Percentiles rank a stretch among this genome's conserved stretches.
phyloP scores from a whole-genome alignment of 2,113 vertebrate species.

The Paedocypris sp. region DNA sequence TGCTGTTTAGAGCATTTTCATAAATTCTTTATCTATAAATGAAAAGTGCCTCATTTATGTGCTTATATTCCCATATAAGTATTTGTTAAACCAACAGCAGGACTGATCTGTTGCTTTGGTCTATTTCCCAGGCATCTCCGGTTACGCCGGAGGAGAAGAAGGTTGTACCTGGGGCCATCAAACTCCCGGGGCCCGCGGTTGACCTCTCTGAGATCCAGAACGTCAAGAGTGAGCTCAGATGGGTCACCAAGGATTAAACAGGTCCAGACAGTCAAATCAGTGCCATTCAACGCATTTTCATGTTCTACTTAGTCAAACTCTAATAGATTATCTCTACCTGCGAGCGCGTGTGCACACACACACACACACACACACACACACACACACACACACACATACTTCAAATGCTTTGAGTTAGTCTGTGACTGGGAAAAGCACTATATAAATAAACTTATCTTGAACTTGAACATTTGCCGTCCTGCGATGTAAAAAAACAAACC shows the following conservation, averaged over 20 bases:
- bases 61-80: no score
- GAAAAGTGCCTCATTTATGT: no score
- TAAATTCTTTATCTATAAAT: no score
- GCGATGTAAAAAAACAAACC: no score
- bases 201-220: slow-evolving; percentile 93
- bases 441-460: no score
- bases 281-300: background rate
- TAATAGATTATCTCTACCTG: background rate
- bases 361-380: background rate
- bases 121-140: slow-evolving; percentile 18
- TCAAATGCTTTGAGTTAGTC: background rate
- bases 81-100: no score
- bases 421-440: no score
- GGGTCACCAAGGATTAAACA: slow-evolving; percentile 61
- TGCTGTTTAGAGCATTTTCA: no score
- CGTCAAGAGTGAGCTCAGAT: slow-evolving; percentile 82
- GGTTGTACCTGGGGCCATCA: slow-evolving; percentile 76
- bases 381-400: background rate
- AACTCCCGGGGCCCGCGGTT: slow-evolving; percentile 81
- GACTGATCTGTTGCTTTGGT: background rate
- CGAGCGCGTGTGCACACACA: background rate
- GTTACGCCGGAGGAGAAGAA: slow-evolving; percentile 72
- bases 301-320: slow-evolving; percentile 2
- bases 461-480: no score
- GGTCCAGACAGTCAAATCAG: background rate